Conservation (phyloP, 2,888 invertebrate species). For the Didymodactylos carnosus region DNA sequence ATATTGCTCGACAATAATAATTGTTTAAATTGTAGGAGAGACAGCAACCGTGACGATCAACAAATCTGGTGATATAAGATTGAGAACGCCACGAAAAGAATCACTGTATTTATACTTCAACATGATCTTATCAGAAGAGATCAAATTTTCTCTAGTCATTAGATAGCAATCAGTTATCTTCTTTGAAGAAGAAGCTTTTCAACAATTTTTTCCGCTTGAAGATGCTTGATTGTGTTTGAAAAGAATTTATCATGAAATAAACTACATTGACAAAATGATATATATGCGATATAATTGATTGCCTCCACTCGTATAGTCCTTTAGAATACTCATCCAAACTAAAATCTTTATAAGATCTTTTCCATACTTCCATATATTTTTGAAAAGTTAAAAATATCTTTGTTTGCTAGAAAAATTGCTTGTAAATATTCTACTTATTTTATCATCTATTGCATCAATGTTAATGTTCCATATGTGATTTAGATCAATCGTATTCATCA, state of each 20-base stretch:
- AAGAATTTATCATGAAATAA: neutral
- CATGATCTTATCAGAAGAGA: neutral
- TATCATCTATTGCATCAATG: too few species aligned
- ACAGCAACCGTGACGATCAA: neutral
- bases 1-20: too few species aligned
- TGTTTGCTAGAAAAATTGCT: neutral
- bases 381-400: neutral
- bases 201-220: neutral
- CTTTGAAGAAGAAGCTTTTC: neutral
- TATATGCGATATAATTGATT: neutral
- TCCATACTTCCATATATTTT: neutral
- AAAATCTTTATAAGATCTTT: neutral
- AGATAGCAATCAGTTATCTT: neutral
- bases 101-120: neutral
- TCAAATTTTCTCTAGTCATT: neutral
- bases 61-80: neutral
- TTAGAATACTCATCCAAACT: neutral
- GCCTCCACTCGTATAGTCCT: neutral
- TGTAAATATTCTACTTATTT: neutral
- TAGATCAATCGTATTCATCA: too few species aligned
- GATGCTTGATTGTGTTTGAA: neutral
- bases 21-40: neutral
- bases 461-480: too few species aligned
- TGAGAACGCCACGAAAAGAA: neutral
- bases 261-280: neutral